phyloP scores from a whole-genome alignment of 2,888 invertebrate genomes.

The Acheta domesticus region DNA sequence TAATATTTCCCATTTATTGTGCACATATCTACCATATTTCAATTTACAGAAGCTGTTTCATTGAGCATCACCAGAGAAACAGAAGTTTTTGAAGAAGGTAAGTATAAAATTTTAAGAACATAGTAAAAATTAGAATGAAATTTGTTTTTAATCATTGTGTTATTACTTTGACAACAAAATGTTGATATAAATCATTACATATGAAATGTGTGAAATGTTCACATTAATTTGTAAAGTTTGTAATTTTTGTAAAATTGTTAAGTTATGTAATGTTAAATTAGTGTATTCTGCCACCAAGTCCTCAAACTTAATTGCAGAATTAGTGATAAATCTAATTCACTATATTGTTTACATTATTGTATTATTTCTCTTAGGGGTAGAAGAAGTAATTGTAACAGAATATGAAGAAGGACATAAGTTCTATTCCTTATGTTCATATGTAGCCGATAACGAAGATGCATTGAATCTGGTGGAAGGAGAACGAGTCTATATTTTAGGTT shows the following conservation, averaged over 20 bases:
- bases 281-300: too few relatives aligned
- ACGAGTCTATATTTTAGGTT: conserved; percentile 77
- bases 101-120: conserved; percentile 35
- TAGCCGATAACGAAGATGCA: conserved; percentile 83
- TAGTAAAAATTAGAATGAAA: background rate
- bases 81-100: conserved; percentile 58
- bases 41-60: conserved; percentile 63
- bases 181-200: conserved; percentile 38
- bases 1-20: too few relatives aligned
- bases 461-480: conserved; percentile 89
- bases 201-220: too few relatives aligned
- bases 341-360: too few relatives aligned
- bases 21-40: too few relatives aligned
- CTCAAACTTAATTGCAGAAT: too few relatives aligned
- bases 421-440: conserved; percentile 79
- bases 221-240: too few relatives aligned
- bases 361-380: background rate
- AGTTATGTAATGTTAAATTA: too few relatives aligned
- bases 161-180: background rate
- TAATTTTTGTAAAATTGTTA: too few relatives aligned
- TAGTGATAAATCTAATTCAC: too few relatives aligned
- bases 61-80: conserved; percentile 68
- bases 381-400: conserved; percentile 45
- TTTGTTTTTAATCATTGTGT: background rate
- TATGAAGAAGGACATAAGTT: conserved; percentile 72